These are phyloP conservation scores for Vimba vimba DNA, from an alignment of 2,113 vertebrate genomes.

Conservation along the genomic window DNA sequence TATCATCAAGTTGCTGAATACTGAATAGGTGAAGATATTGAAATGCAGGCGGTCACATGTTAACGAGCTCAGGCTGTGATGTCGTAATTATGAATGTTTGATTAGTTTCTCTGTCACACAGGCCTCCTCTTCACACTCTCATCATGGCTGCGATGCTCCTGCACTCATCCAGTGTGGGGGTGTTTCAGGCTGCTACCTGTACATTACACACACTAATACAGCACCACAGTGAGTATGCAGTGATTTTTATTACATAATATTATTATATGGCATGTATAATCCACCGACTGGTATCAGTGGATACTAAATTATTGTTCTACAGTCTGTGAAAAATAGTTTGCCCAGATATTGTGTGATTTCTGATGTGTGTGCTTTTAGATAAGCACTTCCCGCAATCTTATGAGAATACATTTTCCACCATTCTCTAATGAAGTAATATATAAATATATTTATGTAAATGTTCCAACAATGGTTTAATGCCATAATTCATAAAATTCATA, in stretches of 20 bases:
- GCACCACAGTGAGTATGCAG: slow-evolving; percentile 80
- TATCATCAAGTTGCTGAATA: background rate
- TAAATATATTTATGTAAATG: no score
- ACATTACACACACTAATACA: slow-evolving; percentile 84
- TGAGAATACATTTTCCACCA: no score
- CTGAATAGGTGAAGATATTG: background rate
- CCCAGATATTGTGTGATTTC: no score
- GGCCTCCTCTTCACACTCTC: slow-evolving; percentile 87
- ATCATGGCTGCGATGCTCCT: slow-evolving; percentile 91
- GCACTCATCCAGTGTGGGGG: slow-evolving; percentile 83
- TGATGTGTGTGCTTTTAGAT: no score
- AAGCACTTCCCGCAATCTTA: no score
- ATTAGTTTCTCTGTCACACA: slow-evolving; percentile 58
- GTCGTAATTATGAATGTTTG: background rate
- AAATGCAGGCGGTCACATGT: background rate
- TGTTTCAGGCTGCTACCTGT: slow-evolving; percentile 86
- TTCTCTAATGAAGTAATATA: no score
- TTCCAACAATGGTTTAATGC: no score
- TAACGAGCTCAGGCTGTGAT: background rate
- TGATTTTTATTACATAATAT: background rate
- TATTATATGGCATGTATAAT: no score
- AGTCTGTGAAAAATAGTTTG: no score
- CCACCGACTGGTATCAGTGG: no score
- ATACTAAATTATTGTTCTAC: no score
- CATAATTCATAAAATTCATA: no score